A percentile compares a stretch with the other conserved stretches of the same genome.
Conservation (phyloP, 2,888 invertebrate genomes). For the Cremastobaeus sp. region DNA sequence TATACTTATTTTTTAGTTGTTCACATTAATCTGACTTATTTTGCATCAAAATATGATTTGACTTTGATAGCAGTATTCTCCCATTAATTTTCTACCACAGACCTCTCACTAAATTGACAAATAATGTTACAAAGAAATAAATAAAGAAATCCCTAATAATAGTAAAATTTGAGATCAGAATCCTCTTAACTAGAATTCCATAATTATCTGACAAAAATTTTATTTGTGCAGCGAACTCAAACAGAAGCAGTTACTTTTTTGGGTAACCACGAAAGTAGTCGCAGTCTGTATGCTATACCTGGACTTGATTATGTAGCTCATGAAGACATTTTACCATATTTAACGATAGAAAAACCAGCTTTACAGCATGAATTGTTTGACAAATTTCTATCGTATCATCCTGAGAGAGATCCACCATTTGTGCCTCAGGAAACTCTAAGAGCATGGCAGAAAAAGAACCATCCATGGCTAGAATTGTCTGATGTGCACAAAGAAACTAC, state of each 20-base stretch:
- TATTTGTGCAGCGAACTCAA: conserved; percentile 89
- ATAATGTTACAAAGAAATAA: not conserved
- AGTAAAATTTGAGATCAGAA: too few species aligned
- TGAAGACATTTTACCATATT: conserved; percentile 97
- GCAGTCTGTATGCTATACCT: conserved; percentile 96
- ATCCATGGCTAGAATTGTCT: conserved; percentile 96
- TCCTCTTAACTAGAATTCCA: too few species aligned
- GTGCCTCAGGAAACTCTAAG: conserved; percentile 92
- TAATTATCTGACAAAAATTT: too few species aligned
- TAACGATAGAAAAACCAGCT: conserved; percentile 91
- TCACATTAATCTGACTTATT: too few species aligned
- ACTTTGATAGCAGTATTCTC: too few species aligned
- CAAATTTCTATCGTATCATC: conserved; percentile 91
- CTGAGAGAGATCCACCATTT: conserved; percentile 92
- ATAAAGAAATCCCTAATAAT: too few species aligned
- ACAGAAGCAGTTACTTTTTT: conserved; percentile 98
- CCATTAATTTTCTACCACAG: too few species aligned
- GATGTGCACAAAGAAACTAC: conserved; percentile 99
- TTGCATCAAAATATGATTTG: too few species aligned
- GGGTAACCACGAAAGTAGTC: conserved; percentile 96
- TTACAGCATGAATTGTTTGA: conserved; percentile 97
- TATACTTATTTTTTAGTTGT: too few species aligned
- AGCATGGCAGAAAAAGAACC: conserved; percentile 98
- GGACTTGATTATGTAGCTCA: conserved; percentile 99
- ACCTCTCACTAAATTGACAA: not conserved